Conservation (phyloP, 2,113 vertebrate species). For the Pseudorhombus dupliciocellatus region DNA sequence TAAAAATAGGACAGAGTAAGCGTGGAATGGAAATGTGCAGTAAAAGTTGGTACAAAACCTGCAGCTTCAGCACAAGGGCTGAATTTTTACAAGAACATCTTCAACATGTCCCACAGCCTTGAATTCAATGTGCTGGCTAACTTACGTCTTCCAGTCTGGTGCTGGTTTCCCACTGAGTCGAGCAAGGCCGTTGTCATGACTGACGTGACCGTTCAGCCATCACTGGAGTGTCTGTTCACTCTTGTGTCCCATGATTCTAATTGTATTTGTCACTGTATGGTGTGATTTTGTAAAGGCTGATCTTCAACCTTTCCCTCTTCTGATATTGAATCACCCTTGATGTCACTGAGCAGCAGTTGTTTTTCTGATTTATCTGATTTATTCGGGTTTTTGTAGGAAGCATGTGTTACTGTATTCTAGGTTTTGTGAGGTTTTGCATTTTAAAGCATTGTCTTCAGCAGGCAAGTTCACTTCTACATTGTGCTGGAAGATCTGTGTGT, state of each 20-base stretch:
- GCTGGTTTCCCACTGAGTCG: background rate
- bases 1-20: too few species aligned
- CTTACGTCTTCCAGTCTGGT: background rate
- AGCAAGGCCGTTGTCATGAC: background rate
- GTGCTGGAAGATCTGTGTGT: slow-evolving; percentile 1
- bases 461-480: too few species aligned
- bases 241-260: background rate
- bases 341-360: background rate
- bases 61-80: too few species aligned
- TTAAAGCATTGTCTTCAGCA: background rate
- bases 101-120: background rate
- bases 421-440: background rate
- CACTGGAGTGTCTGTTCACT: background rate
- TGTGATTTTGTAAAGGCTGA: background rate
- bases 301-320: background rate
- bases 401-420: background rate
- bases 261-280: background rate
- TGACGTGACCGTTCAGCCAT: background rate
- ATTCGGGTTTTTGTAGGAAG: background rate
- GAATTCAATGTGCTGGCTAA: background rate
- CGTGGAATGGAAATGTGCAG: too few species aligned
- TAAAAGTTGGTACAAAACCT: too few species aligned
- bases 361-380: background rate
- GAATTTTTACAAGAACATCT: background rate
- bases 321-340: background rate